Evolutionary conservation across 2,888 invertebrate species (phyloP).

Genomic region (Linyphia triangularis): DNA sequence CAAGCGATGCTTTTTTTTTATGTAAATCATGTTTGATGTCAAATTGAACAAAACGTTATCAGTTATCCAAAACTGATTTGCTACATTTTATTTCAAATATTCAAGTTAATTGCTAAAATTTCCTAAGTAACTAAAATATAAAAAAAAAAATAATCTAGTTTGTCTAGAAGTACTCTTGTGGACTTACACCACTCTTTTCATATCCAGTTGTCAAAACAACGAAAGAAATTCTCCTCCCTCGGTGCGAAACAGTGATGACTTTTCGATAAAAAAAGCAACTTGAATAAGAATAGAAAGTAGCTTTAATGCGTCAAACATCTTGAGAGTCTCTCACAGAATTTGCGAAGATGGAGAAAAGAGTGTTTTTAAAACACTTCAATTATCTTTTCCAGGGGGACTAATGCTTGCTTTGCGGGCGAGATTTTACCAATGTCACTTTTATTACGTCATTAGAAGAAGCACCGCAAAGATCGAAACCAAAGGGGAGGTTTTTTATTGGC

Average conservation of each 20-base stretch:
- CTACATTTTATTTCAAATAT: too few species aligned
- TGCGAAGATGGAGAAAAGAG: slow-evolving; percentile 6
- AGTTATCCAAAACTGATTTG: too few species aligned
- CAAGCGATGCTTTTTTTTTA: too few species aligned
- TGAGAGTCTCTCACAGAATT: slow-evolving; percentile 60
- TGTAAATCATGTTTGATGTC: too few species aligned
- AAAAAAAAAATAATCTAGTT: too few species aligned
- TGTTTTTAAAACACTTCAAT: slow-evolving; percentile 74
- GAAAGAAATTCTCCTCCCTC: slow-evolving; percentile 56
- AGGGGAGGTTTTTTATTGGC: slow-evolving; percentile 60
- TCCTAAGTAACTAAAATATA: too few species aligned
- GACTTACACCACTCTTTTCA: slow-evolving; percentile 50
- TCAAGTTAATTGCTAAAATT: too few species aligned
- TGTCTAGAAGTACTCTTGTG: too few species aligned
- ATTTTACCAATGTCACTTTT: slow-evolving; percentile 71
- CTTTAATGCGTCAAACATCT: slow-evolving; percentile 70
- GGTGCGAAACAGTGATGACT: slow-evolving; percentile 74
- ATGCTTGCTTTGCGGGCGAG: slow-evolving; percentile 67
- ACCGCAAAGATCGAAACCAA: slow-evolving; percentile 49
- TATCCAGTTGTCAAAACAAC: slow-evolving; percentile 18
- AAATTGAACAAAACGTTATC: too few species aligned
- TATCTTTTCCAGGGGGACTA: slow-evolving; percentile 60
- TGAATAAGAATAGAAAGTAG: slow-evolving; percentile 74
- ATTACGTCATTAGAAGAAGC: slow-evolving; percentile 70
- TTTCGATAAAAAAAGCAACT: slow-evolving; percentile 72